Conservation (phyloP, 2,797 vertebrate genomes). For the Sebastes melanostomus region DNA sequence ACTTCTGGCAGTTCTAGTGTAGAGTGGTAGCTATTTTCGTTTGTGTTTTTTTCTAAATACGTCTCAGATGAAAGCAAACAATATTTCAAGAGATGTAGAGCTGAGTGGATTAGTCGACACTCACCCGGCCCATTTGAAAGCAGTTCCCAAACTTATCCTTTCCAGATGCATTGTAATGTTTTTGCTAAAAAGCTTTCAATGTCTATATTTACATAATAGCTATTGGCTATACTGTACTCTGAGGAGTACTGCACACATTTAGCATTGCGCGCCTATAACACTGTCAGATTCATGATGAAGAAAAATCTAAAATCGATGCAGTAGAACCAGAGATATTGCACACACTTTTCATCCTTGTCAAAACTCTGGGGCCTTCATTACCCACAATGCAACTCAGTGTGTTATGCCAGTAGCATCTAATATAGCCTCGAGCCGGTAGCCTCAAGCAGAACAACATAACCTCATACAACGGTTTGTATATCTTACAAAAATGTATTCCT, state of each 20-base stretch:
- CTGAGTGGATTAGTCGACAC: conserved; percentile 6
- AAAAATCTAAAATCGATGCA: background rate
- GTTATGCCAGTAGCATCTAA: background rate
- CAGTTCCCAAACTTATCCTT: background rate
- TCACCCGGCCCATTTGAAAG: background rate
- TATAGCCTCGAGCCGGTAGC: background rate
- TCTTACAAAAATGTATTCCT: no score
- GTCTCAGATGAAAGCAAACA: conserved; percentile 34
- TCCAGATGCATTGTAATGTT: background rate
- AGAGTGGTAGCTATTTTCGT: background rate
- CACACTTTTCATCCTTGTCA: background rate
- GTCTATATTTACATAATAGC: background rate
- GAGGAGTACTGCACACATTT: background rate
- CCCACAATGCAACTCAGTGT: background rate
- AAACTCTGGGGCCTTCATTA: background rate
- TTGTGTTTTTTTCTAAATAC: conserved; percentile 24
- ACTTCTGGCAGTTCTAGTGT: background rate
- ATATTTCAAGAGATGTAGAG: background rate
- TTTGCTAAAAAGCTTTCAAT: background rate
- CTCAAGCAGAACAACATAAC: background rate
- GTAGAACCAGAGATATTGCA: background rate
- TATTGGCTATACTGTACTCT: background rate
- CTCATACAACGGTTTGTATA: no score
- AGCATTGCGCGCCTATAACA: background rate
- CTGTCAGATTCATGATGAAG: background rate